Evolutionary conservation across 2,113 vertebrate species (phyloP).

Genomic region (mouse (Mus musculus)): GRCm39 chrX:9938501-9939000

Average conservation of each 20-base stretch:
- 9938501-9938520: not conserved
- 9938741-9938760: not conserved
- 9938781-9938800: not conserved
- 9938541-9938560: not conserved
- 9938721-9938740: conserved; percentile 45
- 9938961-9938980: not conserved
- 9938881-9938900: not conserved
- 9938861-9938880: conserved; percentile 33
- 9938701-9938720: not conserved
- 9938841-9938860: not conserved
- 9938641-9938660: not conserved
- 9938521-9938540: not conserved
- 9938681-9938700: not conserved
- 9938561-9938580: not conserved
- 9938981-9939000: not conserved
- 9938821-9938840: not conserved
- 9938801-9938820: not conserved
- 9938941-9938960: conserved; percentile 11
- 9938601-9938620: not conserved
- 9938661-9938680: not conserved
- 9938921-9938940: conserved; percentile 34
- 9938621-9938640: not conserved
- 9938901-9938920: not conserved
- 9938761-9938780: not conserved
- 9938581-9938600: not conserved